Evolutionary conservation across 2,113 vertebrate genomes (phyloP).

Genomic region (Mastomys coucha): DNA sequence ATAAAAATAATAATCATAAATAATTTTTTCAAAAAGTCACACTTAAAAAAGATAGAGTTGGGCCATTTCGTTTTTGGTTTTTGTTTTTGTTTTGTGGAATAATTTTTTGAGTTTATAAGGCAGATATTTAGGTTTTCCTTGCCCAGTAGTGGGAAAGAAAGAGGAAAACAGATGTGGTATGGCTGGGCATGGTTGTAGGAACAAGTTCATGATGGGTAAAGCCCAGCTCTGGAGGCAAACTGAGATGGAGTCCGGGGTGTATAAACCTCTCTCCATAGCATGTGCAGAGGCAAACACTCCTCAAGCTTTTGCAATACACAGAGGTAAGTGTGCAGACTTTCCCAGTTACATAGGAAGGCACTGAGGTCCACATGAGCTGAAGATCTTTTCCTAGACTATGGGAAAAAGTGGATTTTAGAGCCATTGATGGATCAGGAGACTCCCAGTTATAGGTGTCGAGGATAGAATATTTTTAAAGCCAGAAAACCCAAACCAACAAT

Average conservation of each 20-base stretch:
- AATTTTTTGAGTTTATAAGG: conserved; percentile 16
- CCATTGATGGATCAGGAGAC: background rate
- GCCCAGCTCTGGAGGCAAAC: conserved; percentile 36
- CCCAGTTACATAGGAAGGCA: background rate
- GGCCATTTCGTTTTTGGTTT: background rate
- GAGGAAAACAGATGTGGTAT: background rate
- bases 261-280: background rate
- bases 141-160: background rate
- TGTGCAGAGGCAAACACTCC: background rate
- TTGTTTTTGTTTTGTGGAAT: background rate
- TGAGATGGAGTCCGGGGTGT: background rate
- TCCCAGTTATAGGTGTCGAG: background rate
- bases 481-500: background rate
- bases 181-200: background rate
- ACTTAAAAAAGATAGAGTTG: too few species aligned
- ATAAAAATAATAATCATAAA: too few species aligned
- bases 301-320: background rate
- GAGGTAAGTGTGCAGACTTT: background rate
- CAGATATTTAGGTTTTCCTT: conserved; percentile 44
- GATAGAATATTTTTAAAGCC: background rate
- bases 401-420: background rate
- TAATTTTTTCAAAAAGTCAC: too few species aligned
- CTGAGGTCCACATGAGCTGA: background rate
- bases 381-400: conserved; percentile 20
- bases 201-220: background rate